Percentiles rank a stretch among this genome's conserved stretches.
These are phyloP conservation scores for Crotalus tigris DNA, from an alignment of 2,113 vertebrate genomes.

Conservation along the genomic window DNA sequence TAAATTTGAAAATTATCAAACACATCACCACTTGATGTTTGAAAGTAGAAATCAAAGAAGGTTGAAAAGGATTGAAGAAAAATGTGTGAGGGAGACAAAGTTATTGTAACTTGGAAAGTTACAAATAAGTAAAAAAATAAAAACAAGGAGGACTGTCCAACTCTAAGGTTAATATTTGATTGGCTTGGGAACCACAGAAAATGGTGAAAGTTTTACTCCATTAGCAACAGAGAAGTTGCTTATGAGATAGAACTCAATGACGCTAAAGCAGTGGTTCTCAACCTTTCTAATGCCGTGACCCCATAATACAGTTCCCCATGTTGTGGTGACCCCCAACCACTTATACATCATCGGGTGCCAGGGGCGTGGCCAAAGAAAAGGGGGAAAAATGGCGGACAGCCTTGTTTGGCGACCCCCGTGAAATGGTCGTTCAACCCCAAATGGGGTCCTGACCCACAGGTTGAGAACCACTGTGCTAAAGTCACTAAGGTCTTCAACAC, in stretches of 20 bases:
- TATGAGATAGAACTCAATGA: not conserved
- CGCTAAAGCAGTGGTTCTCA: not conserved
- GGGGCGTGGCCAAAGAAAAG: too few relatives aligned
- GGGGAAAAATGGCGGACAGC: too few relatives aligned
- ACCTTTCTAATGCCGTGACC: too few relatives aligned
- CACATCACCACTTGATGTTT: not conserved
- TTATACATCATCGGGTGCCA: too few relatives aligned
- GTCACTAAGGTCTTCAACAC: not conserved
- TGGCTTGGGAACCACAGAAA: not conserved
- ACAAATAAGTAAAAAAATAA: not conserved
- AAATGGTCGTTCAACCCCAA: too few relatives aligned
- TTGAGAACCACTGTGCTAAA: too few relatives aligned
- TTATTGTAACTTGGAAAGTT: not conserved
- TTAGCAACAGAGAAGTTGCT: not conserved
- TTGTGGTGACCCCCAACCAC: too few relatives aligned
- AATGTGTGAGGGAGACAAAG: not conserved
- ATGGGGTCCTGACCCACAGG: too few relatives aligned
- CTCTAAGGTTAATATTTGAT: not conserved
- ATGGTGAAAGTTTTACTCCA: not conserved
- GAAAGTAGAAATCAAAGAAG: not conserved
- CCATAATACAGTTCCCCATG: too few relatives aligned
- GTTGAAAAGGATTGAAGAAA: not conserved
- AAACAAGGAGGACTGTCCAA: not conserved
- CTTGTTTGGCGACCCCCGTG: too few relatives aligned
- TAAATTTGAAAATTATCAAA: not conserved